Percentiles rank a stretch among this genome's conserved stretches.
Conservation (phyloP, 2,888 invertebrate species). For the Pherbina coryleti region DNA sequence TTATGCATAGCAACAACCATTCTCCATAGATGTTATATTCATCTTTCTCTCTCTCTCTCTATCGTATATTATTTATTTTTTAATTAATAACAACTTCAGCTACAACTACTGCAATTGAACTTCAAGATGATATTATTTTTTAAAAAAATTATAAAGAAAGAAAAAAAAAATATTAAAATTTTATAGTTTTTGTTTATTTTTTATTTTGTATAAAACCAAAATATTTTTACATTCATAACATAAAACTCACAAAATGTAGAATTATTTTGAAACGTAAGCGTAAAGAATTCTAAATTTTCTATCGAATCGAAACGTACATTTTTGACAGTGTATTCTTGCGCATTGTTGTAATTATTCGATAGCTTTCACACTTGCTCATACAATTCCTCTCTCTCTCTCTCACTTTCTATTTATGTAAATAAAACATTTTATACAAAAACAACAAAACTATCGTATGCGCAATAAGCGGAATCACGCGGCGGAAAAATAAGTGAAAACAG, state of each 20-base stretch:
- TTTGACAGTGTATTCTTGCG: slow-evolving; percentile 6
- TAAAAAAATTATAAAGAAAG: slow-evolving; percentile 56
- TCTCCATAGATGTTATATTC: slow-evolving; percentile 67
- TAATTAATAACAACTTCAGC: slow-evolving; percentile 68
- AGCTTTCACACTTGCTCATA: not conserved
- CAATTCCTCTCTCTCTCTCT: slow-evolving; percentile 24
- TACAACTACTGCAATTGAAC: slow-evolving; percentile 66
- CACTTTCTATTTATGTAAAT: slow-evolving; percentile 27
- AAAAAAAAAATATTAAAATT: slow-evolving; percentile 48
- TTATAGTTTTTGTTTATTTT: slow-evolving; percentile 21
- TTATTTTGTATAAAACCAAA: not conserved
- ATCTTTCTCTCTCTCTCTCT: slow-evolving; percentile 69
- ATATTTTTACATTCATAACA: not conserved
- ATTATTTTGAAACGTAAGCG: not conserved
- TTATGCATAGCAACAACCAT: slow-evolving; percentile 53
- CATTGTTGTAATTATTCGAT: not conserved
- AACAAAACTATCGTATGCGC: slow-evolving; percentile 20
- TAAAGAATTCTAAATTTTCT: slow-evolving; percentile 7
- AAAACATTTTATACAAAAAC: slow-evolving; percentile 27
- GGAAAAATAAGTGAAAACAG: not conserved
- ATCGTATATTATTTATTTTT: slow-evolving; percentile 65
- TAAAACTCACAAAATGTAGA: not conserved
- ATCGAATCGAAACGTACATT: not conserved
- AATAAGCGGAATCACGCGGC: slow-evolving; percentile 16
- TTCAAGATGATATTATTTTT: slow-evolving; percentile 65